phyloP scores from a whole-genome alignment of 1,140 invertebrate species.

The Trialeurodes vaporariorum region DNA sequence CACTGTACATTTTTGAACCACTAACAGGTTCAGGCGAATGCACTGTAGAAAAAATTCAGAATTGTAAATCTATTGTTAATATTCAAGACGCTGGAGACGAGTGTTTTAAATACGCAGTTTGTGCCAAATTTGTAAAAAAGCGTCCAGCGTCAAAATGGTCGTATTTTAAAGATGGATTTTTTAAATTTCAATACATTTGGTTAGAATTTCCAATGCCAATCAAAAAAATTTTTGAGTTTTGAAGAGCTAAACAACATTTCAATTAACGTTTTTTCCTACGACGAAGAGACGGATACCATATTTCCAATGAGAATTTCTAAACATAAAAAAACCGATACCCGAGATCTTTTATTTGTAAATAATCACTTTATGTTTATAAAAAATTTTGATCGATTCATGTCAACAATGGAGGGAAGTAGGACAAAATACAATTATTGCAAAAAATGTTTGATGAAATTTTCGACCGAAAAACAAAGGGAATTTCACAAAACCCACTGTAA shows the following conservation, averaged over 20 bases:
- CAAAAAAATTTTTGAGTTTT: neutral
- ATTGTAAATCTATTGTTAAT: neutral
- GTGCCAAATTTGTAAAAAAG: neutral
- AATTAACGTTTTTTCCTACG: neutral
- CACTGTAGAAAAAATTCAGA: neutral
- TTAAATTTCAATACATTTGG: neutral
- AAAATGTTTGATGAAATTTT: neutral
- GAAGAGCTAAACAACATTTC: neutral
- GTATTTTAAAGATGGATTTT: neutral
- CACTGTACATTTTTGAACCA: neutral
- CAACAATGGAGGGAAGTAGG: neutral
- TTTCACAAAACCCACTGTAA: neutral
- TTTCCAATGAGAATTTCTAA: neutral
- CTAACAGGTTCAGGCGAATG: neutral
- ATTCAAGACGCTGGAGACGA: neutral
- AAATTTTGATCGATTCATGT: neutral
- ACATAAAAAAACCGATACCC: neutral
- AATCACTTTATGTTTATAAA: neutral
- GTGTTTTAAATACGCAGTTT: neutral
- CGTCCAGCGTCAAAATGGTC: neutral
- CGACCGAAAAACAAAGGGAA: neutral
- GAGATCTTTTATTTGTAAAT: neutral
- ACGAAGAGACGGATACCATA: neutral
- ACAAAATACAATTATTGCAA: neutral
- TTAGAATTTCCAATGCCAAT: neutral